These are phyloP conservation scores for Eilema griseolum DNA, from an alignment of 2,888 invertebrate genomes.

Conservation along the genomic window DNA sequence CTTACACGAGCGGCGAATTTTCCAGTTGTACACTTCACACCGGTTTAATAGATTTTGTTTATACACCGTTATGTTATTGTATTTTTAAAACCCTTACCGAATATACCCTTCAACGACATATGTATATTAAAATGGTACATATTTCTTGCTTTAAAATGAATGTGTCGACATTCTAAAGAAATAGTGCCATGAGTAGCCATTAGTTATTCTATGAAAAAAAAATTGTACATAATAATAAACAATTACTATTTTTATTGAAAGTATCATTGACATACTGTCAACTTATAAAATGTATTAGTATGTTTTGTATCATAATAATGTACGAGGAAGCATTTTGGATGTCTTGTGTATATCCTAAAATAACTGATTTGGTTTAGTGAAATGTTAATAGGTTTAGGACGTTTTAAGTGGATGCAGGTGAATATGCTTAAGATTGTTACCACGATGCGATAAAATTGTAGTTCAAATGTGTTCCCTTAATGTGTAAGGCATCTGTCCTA, in stretches of 20 bases:
- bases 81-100: neutral
- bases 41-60: neutral
- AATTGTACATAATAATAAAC: slow-evolving; percentile 78
- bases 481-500: slow-evolving; percentile 65
- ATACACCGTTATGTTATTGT: neutral
- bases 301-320: slow-evolving; percentile 62
- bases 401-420: slow-evolving; percentile 74
- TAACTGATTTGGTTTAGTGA: slow-evolving; percentile 67
- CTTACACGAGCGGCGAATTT: neutral
- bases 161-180: slow-evolving; percentile 73
- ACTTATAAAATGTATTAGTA: slow-evolving; percentile 54
- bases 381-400: slow-evolving; percentile 61
- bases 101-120: slow-evolving; percentile 23
- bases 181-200: slow-evolving; percentile 77
- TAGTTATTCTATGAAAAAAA: slow-evolving; percentile 68
- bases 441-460: slow-evolving; percentile 64
- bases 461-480: slow-evolving; percentile 73
- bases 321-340: slow-evolving; percentile 69
- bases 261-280: slow-evolving; percentile 59
- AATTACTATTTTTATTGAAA: slow-evolving; percentile 60
- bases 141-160: slow-evolving; percentile 71
- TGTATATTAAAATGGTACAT: slow-evolving; percentile 67
- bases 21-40: neutral
- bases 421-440: slow-evolving; percentile 77
- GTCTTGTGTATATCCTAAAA: slow-evolving; percentile 62